phyloP scores from a whole-genome alignment of 2,888 invertebrate species.

The Trissolcus japonicus region DNA sequence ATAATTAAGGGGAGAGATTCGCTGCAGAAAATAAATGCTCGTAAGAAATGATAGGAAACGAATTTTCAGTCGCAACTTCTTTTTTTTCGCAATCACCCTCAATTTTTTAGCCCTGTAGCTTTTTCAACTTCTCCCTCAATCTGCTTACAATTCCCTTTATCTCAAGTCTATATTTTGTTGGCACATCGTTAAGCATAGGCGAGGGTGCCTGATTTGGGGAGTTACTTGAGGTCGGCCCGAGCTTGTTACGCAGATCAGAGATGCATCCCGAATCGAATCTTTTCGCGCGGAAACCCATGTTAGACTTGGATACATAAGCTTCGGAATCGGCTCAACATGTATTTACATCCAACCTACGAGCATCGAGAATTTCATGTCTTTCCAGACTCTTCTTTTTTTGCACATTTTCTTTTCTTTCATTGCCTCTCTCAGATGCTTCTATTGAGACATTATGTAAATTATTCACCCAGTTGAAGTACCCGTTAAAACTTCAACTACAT shows the following conservation, averaged over 20 bases:
- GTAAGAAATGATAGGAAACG: conserved; percentile 50
- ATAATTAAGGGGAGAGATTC: conserved; percentile 71
- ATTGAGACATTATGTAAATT: conserved; percentile 41
- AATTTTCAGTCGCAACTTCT: conserved; percentile 59
- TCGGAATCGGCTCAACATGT: conserved; percentile 57
- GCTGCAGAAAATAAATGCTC: conserved; percentile 57
- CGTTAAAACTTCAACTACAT: no score
- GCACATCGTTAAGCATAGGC: conserved; percentile 74
- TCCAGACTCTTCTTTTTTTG: conserved; percentile 32
- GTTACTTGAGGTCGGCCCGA: conserved; percentile 58
- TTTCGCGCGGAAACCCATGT: conserved; percentile 62
- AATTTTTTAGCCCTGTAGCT: conserved; percentile 8
- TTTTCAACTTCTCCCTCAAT: conserved; percentile 63
- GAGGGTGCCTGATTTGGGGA: conserved; percentile 67
- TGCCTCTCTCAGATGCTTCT: conserved; percentile 36
- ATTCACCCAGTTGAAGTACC: background rate
- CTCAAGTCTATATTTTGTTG: conserved; percentile 72
- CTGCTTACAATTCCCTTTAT: conserved; percentile 73
- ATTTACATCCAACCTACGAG: conserved; percentile 59
- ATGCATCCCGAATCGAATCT: conserved; percentile 69
- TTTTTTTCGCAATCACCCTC: conserved; percentile 36
- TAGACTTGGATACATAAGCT: conserved; percentile 60
- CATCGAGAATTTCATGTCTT: conserved; percentile 55
- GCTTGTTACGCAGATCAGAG: conserved; percentile 73
- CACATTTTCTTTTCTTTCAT: conserved; percentile 20